Base-by-base conservation (phyloP, 2,797 vertebrate species). In the Sebastes minor region DNA sequence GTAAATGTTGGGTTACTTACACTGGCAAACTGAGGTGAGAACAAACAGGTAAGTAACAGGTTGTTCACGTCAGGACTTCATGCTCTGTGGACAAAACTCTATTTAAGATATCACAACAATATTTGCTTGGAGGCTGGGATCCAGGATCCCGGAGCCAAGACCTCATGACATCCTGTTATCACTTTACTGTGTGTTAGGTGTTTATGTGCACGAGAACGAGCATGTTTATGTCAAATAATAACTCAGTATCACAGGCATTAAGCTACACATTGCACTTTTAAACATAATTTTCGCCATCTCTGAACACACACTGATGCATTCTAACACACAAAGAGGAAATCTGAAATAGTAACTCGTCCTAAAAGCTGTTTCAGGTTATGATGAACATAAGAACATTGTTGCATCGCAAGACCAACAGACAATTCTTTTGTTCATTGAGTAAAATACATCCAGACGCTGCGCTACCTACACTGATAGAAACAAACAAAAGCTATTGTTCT, bases 61-160 rank as follows among this genome's bases (percentile, higher is more conserved):
- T 59, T 75, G 22, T 33, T 84, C 55, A 57, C 32, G 57, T 86
- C 60, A 61, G 52, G 64, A 71, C 16, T 23, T 2, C 3, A 18
- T 57, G 27, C 5, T 30, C n/a, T 72, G 68, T 64, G 18, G 32
- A 70, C 52, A 20, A 55, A 64, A 32, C 6, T 2, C 1, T 56
- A 22, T 84, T 81, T 61, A 20, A 28, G 10, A 49, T 57, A 6
- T n/a, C 2, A 13, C 2, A 13, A 6, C 10, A 20, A 74, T 84
- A 83, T 87, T 85, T 86, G 22, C 71, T 23, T 46, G 1, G 28
- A 55, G 27, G 13, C 28, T 72, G 6, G 23, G 63, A 82, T 87
- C 23, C 67, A 82, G 61, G 75, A 84, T 81, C 56, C 27, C 1
- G 16, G 60, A 76, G 38, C 13, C 8, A 8, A 55, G 61, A 60